These are phyloP conservation scores for Lissocephala sabroskyi DNA, from an alignment of 2,888 invertebrate species.

Conservation along the genomic window DNA sequence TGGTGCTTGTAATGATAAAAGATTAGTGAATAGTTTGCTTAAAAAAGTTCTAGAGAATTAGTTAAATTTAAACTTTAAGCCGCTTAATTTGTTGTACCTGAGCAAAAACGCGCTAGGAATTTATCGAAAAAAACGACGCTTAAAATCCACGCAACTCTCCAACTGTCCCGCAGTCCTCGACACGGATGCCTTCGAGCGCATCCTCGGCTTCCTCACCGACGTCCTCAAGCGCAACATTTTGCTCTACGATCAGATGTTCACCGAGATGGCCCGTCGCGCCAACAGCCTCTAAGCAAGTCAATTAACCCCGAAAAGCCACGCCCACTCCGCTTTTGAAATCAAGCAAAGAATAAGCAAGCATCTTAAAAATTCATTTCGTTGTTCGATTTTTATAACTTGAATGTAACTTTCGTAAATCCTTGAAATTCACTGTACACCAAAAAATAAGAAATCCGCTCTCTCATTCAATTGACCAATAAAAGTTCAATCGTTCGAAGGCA, in stretches of 20 bases:
- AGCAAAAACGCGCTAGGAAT: no score
- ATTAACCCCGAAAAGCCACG: no score
- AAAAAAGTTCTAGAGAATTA: no score
- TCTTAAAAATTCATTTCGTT: no score
- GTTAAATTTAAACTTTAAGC: no score
- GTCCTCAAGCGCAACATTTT: conserved; percentile 97
- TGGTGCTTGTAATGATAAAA: no score
- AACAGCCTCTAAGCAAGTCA: background rate
- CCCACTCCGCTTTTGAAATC: no score
- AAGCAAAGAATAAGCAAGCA: background rate
- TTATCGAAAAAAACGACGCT: no score
- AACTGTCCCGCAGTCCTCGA: conserved; percentile 94
- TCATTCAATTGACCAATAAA: background rate
- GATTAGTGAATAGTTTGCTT: no score
- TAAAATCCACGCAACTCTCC: no score
- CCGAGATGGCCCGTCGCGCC: conserved; percentile 55
- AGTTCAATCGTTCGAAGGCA: background rate
- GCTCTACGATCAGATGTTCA: conserved; percentile 82
- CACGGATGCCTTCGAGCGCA: conserved; percentile 96
- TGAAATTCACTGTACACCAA: conserved; percentile 1
- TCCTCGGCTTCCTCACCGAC: conserved; percentile 97
- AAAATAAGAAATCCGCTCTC: background rate
- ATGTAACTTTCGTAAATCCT: background rate
- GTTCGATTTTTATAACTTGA: background rate
- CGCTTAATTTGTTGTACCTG: no score